Conservation (phyloP, 2,113 vertebrate species). For the Zonotrichia leucophrys region DNA sequence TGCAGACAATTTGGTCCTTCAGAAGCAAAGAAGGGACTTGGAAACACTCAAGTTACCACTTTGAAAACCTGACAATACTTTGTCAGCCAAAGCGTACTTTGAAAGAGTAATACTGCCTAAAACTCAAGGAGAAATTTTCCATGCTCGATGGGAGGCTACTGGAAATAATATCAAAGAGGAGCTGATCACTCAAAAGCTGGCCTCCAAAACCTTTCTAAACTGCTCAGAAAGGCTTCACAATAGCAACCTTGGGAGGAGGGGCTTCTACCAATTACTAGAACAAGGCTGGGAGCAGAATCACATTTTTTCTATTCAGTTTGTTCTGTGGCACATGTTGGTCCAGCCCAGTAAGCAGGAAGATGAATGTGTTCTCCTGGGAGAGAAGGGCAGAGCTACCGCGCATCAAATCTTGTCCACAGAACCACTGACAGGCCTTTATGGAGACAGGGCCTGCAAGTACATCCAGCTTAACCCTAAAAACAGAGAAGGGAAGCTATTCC, state of each 20-base stretch:
- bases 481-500: neutral
- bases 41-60: neutral
- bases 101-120: neutral
- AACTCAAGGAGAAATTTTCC: neutral
- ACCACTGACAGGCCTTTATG: neutral
- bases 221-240: neutral
- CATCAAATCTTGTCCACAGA: neutral
- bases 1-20: neutral
- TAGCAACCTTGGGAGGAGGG: neutral
- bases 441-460: neutral
- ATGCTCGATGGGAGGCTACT: neutral
- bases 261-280: neutral
- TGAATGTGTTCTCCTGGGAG: neutral
- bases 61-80: neutral
- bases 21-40: neutral
- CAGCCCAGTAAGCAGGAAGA: neutral
- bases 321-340: neutral
- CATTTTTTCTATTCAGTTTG: neutral
- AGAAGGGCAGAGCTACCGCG: neutral
- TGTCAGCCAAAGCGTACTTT: neutral
- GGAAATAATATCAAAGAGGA: neutral
- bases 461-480: neutral
- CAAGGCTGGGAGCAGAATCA: neutral
- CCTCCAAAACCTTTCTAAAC: neutral
- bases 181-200: neutral